Evolutionary conservation across 1,140 invertebrate species (phyloP).

Genomic region (Drosophila kikkawai): DNA sequence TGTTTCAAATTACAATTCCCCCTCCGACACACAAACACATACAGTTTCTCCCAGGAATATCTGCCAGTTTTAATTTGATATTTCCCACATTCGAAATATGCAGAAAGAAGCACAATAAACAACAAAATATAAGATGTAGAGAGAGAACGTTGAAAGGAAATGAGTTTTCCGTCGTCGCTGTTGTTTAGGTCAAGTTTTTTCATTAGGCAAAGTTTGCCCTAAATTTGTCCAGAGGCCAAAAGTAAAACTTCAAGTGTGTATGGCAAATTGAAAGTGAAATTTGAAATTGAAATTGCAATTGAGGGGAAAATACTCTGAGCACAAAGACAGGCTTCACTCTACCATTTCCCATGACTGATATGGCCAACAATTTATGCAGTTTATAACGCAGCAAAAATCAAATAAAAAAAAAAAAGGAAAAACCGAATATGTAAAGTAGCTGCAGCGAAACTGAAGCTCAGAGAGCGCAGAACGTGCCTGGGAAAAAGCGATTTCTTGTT

Average conservation of each 20-base stretch:
- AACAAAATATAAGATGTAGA: not conserved
- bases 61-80: conserved; percentile 65
- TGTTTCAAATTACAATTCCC: conserved; percentile 62
- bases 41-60: not conserved
- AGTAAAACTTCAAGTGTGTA: conserved; percentile 27
- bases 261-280: conserved; percentile 37
- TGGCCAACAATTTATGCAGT: conserved; percentile 45
- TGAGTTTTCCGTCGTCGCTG: conserved; percentile 5
- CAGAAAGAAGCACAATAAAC: not conserved
- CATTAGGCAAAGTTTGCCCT: conserved; percentile 42
- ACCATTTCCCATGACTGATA: conserved; percentile 14
- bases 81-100: conserved; percentile 47
- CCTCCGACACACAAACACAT: not conserved
- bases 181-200: conserved; percentile 43
- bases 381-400: conserved; percentile 32
- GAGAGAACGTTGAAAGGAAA: conserved; percentile 23
- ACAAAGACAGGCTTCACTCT: conserved; percentile 27
- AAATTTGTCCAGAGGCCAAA: conserved; percentile 23
- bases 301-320: not conserved
- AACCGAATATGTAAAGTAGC: conserved; percentile 51
- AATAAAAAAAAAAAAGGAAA: conserved; percentile 10
- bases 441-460: conserved; percentile 38
- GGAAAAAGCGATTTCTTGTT: conserved; percentile 43
- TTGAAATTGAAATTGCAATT: conserved; percentile 23
- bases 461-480: conserved; percentile 41